These are phyloP conservation scores for Peromyscus attwateri DNA, from an alignment of 2,797 vertebrate genomes.

Conservation along the genomic window DNA sequence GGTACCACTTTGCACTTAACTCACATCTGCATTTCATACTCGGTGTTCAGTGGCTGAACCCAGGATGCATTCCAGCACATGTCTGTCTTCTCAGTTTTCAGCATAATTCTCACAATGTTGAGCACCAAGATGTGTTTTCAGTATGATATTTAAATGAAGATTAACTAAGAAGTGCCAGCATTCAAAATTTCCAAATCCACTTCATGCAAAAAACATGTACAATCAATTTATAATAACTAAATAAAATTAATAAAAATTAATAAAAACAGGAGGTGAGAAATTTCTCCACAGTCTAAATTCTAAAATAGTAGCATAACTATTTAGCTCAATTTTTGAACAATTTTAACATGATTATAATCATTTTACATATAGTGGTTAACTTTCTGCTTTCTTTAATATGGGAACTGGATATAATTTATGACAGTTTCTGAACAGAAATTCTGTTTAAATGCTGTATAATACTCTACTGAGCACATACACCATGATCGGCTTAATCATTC, in stretches of 20 bases:
- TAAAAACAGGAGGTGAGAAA: not conserved
- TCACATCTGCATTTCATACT: accelerated
- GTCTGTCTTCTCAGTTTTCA: not conserved
- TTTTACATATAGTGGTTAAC: constrained; percentile 30
- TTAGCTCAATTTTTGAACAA: constrained; percentile 47
- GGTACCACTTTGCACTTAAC: too few species aligned
- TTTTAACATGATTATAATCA: constrained; percentile 65
- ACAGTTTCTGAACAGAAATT: not conserved
- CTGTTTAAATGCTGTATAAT: constrained; percentile 25
- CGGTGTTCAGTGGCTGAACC: accelerated
- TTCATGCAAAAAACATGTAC: not conserved
- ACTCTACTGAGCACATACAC: not conserved
- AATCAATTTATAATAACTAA: constrained; percentile 18
- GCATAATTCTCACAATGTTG: accelerated
- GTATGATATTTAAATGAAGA: not conserved
- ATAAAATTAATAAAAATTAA: constrained; percentile 49
- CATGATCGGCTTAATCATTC: constrained; percentile 46
- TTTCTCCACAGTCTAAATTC: not conserved
- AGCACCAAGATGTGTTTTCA: not conserved
- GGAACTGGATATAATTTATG: constrained; percentile 40
- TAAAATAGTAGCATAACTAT: not conserved
- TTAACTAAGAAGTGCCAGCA: not conserved
- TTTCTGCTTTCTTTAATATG: constrained; percentile 29
- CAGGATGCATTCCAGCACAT: too few species aligned
- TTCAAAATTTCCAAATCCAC: constrained; percentile 10